Evolutionary conservation across 1,140 invertebrate species (phyloP).

Genomic region (Scaptomyza hsui): DNA sequence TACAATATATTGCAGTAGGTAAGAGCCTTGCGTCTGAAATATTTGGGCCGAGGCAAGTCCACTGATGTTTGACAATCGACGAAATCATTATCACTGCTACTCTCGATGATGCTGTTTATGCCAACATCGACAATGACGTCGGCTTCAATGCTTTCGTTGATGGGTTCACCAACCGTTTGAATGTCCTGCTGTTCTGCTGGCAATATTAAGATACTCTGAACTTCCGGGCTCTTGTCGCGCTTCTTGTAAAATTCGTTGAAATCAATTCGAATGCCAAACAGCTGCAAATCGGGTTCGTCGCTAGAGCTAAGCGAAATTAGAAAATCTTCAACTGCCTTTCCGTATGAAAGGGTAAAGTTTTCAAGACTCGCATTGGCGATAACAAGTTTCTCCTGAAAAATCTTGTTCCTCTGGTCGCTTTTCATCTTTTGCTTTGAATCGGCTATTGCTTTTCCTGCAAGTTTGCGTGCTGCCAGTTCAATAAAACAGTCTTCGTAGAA

Average conservation of each 20-base stretch:
- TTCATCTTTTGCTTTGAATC: slow-evolving; percentile 85
- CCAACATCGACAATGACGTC: no score
- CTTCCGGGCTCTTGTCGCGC: slow-evolving; percentile 86
- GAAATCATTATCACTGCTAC: no score
- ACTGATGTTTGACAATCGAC: no score
- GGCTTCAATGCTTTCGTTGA: no score
- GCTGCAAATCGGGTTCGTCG: slow-evolving; percentile 88
- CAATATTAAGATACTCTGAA: no score
- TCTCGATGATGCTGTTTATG: no score
- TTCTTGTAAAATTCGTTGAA: slow-evolving; percentile 96
- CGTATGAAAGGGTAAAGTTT: slow-evolving; percentile 87
- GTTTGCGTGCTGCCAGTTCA: slow-evolving; percentile 84
- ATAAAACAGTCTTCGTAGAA: slow-evolving; percentile 85
- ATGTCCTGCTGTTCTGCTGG: no score
- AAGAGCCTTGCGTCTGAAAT: no score
- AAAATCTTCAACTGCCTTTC: slow-evolving; percentile 85
- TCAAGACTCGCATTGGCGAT: slow-evolving; percentile 87
- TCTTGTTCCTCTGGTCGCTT: slow-evolving; percentile 86
- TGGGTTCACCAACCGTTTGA: no score
- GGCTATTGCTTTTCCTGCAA: slow-evolving; percentile 77
- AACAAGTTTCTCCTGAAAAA: slow-evolving; percentile 87
- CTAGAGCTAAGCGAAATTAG: slow-evolving; percentile 83
- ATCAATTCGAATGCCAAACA: slow-evolving; percentile 94
- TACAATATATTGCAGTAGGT: no score
- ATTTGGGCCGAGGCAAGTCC: no score